Conservation (phyloP, 2,888 invertebrate genomes). For the Autographa pulchrina region DNA sequence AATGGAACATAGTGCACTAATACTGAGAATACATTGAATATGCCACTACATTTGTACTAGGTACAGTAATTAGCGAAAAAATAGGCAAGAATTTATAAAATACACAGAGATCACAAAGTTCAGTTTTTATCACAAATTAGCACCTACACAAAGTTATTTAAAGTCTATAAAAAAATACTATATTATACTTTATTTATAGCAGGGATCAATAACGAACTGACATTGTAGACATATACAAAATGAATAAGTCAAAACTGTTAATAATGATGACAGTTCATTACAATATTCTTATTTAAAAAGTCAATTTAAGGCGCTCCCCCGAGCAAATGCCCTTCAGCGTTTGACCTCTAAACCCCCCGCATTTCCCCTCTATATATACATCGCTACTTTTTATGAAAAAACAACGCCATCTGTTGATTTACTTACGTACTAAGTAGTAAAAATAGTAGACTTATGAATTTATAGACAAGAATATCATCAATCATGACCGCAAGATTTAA, state of each 20-base stretch:
- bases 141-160: constrained; percentile 62
- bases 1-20: constrained; percentile 74
- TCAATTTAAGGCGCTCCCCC: too few relatives aligned
- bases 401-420: too few relatives aligned
- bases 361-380: too few relatives aligned
- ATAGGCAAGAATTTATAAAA: constrained; percentile 74
- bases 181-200: not conserved
- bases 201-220: constrained; percentile 21
- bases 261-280: constrained; percentile 8
- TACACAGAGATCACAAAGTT: constrained; percentile 73
- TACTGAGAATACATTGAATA: constrained; percentile 74
- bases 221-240: constrained; percentile 2
- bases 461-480: too few relatives aligned
- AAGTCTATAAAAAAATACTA: constrained; percentile 33
- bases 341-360: too few relatives aligned
- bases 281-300: not conserved
- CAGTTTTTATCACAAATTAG: constrained; percentile 73
- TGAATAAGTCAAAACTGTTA: constrained; percentile 15
- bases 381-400: too few relatives aligned
- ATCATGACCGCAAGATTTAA: too few relatives aligned
- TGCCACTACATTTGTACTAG: constrained; percentile 73
- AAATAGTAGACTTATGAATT: too few relatives aligned
- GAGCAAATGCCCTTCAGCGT: too few relatives aligned
- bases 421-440: too few relatives aligned
- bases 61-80: constrained; percentile 46